Percentiles rank a stretch among this genome's conserved stretches.
phyloP scores from a whole-genome alignment of 2,888 invertebrate species.

The Cheilosia scutellata region DNA sequence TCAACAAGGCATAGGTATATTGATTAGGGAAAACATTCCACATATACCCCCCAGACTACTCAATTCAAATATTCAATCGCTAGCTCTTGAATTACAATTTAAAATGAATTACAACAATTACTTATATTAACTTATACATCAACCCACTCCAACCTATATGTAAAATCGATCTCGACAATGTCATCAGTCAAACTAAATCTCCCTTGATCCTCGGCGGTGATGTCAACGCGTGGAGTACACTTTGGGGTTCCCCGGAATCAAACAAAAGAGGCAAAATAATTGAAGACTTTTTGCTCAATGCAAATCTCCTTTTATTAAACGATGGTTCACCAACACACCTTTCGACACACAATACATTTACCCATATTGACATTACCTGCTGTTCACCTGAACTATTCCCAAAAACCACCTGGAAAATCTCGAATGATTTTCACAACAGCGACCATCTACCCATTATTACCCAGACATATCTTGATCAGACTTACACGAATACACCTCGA shows the following conservation, averaged over 20 bases:
- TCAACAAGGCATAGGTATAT: slow-evolving; percentile 10
- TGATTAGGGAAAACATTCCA: neutral
- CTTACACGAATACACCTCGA: neutral
- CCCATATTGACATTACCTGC: slow-evolving; percentile 42
- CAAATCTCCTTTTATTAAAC: slow-evolving; percentile 1
- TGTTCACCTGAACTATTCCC: slow-evolving; percentile 39
- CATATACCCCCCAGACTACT: neutral
- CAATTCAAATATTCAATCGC: neutral
- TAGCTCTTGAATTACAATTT: slow-evolving; percentile 10
- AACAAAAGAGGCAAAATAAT: neutral
- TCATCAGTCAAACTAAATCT: neutral
- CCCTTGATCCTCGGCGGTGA: neutral
- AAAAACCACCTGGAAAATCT: slow-evolving; percentile 25
- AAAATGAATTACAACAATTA: slow-evolving; percentile 6
- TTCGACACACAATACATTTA: slow-evolving; percentile 36
- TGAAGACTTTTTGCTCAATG: neutral
- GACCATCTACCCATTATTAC: slow-evolving; percentile 18
- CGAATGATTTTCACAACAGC: slow-evolving; percentile 44
- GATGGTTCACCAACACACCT: slow-evolving; percentile 20
- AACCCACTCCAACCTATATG: neutral
- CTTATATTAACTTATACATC: neutral
- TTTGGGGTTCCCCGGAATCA: neutral
- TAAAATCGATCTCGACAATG: neutral
- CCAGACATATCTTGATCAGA: neutral
- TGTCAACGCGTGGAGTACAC: slow-evolving; percentile 11